Evolutionary conservation across 2,113 vertebrate species (phyloP).

Genomic region (Carassius gibelio): DNA sequence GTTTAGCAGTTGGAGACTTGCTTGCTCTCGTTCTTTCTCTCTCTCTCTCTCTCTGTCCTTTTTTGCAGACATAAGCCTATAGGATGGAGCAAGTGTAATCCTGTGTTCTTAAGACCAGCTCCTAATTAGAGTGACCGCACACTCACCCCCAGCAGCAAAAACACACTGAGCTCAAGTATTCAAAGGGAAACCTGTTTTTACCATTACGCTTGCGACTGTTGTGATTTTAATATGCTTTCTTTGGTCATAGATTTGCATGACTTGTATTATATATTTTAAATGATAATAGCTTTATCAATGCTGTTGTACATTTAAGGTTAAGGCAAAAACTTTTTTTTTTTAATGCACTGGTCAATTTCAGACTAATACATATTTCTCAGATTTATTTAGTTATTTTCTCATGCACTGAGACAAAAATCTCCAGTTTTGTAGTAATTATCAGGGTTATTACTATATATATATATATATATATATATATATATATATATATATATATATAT

Average conservation of each 20-base stretch:
- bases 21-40: slow-evolving; percentile 17
- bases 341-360: not conserved
- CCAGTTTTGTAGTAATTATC: too few species aligned
- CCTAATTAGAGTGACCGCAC: slow-evolving; percentile 71
- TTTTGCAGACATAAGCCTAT: slow-evolving; percentile 41
- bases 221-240: not conserved
- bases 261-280: not conserved
- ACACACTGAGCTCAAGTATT: slow-evolving; percentile 68
- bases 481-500: too few species aligned
- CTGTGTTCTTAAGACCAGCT: slow-evolving; percentile 66
- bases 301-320: too few species aligned
- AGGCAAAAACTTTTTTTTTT: not conserved
- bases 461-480: too few species aligned
- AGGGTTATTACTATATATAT: too few species aligned
- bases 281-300: not conserved
- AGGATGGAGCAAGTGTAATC: slow-evolving; percentile 65
- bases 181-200: slow-evolving; percentile 53
- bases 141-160: slow-evolving; percentile 63
- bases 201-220: not conserved
- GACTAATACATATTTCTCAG: too few species aligned
- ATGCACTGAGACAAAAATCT: too few species aligned
- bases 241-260: not conserved
- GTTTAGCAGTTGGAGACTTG: slow-evolving; percentile 42
- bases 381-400: too few species aligned
- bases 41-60: slow-evolving; percentile 8